A percentile compares a stretch with the other conserved stretches of the same genome.
phyloP scores from a whole-genome alignment of 1,140 invertebrate species.

The Arion vulgaris region DNA sequence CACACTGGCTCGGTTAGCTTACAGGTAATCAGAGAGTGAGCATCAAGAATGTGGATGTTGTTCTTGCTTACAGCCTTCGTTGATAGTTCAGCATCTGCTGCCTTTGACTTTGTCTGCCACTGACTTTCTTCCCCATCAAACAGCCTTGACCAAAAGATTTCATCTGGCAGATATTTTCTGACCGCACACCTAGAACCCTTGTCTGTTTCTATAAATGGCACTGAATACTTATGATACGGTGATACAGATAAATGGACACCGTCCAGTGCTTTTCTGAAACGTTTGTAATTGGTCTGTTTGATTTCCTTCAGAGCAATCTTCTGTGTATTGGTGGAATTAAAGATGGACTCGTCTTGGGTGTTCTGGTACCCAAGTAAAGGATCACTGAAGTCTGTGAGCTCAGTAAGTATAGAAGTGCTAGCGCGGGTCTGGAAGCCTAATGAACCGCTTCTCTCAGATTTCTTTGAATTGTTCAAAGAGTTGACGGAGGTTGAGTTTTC shows the following conservation, averaged over 20 bases:
- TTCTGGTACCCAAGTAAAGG: slow-evolving; percentile 70
- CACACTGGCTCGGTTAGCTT: slow-evolving; percentile 79
- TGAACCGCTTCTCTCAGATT: not conserved
- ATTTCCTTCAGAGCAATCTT: slow-evolving; percentile 57
- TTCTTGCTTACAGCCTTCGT: slow-evolving; percentile 42
- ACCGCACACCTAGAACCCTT: slow-evolving; percentile 83
- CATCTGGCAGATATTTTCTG: slow-evolving; percentile 83
- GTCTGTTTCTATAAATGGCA: slow-evolving; percentile 92
- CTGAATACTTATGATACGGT: slow-evolving; percentile 86
- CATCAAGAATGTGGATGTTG: slow-evolving; percentile 55
- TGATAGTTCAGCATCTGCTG: slow-evolving; percentile 42
- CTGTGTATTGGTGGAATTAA: slow-evolving; percentile 54
- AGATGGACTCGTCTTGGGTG: slow-evolving; percentile 70
- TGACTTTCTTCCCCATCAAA: slow-evolving; percentile 60
- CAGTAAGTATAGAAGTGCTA: slow-evolving; percentile 39
- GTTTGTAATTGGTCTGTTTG: slow-evolving; percentile 59
- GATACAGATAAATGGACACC: slow-evolving; percentile 87
- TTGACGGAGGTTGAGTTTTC: not conserved
- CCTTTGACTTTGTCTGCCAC: slow-evolving; percentile 46
- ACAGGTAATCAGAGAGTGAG: slow-evolving; percentile 83
- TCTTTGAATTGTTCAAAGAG: not conserved
- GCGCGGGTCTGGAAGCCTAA: not conserved
- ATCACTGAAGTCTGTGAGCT: slow-evolving; percentile 71
- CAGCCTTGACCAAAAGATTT: slow-evolving; percentile 83
- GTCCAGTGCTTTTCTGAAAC: slow-evolving; percentile 83